phyloP scores from a whole-genome alignment of 2,888 invertebrate genomes.

The Sarcophaga subvicina region DNA sequence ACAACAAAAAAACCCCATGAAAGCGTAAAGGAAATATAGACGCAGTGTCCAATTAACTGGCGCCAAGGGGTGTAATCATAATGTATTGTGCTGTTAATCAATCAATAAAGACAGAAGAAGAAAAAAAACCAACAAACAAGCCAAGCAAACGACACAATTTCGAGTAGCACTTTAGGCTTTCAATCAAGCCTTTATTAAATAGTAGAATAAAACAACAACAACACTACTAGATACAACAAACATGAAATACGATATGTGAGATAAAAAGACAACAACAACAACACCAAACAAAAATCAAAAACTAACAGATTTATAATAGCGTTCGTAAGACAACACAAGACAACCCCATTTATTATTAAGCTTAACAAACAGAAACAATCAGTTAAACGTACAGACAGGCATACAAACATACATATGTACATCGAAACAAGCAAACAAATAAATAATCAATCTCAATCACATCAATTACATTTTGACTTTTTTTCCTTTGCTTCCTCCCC shows the following conservation, averaged over 20 bases:
- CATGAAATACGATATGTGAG: constrained; percentile 57
- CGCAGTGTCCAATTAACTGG: constrained; percentile 58
- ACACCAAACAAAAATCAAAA: constrained; percentile 2
- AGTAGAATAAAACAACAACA: not conserved
- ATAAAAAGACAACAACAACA: constrained; percentile 8
- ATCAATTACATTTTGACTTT: constrained; percentile 67
- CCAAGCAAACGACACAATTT: constrained; percentile 33
- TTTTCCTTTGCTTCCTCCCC: constrained; percentile 9
- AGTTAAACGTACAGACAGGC: not conserved
- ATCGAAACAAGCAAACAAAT: constrained; percentile 24
- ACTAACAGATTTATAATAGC: too few relatives aligned
- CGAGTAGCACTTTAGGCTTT: constrained; percentile 59
- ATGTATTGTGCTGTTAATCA: constrained; percentile 55
- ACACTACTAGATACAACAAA: not conserved
- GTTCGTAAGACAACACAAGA: constrained; percentile 15
- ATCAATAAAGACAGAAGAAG: constrained; percentile 28
- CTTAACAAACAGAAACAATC: constrained; percentile 22
- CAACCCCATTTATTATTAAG: constrained; percentile 18
- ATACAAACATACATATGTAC: constrained; percentile 8
- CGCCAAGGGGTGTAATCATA: constrained; percentile 66
- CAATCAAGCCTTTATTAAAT: constrained; percentile 54
- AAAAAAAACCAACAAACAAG: constrained; percentile 19
- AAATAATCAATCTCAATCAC: constrained; percentile 71
- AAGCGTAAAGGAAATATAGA: constrained; percentile 37
- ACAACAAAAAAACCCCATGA: not conserved